These are phyloP conservation scores for Poeciliopsis infans DNA, from an alignment of 2,797 vertebrate genomes.

Conservation along the genomic window DNA sequence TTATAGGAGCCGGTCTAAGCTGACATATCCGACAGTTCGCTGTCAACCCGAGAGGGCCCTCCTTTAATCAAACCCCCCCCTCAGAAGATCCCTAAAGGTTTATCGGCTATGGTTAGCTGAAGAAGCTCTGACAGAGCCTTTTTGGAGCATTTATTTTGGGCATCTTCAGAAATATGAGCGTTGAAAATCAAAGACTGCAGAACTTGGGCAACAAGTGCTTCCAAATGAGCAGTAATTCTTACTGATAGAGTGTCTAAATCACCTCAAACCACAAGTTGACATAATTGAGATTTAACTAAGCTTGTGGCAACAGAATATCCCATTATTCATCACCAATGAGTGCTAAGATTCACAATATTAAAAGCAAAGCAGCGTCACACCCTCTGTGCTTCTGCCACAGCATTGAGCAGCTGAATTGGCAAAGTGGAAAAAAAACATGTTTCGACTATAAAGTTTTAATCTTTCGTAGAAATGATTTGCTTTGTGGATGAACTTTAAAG, in stretches of 20 bases:
- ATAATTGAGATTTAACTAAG: background rate
- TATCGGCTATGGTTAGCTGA: slow-evolving; percentile 12
- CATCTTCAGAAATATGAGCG: background rate
- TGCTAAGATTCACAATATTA: background rate
- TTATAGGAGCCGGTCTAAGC: slow-evolving; percentile 38
- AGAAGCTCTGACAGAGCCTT: slow-evolving; percentile 20
- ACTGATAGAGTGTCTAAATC: background rate
- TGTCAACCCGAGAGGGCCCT: slow-evolving; percentile 38
- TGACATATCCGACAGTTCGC: slow-evolving; percentile 55
- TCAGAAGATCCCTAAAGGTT: slow-evolving; percentile 45
- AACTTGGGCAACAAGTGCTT: background rate
- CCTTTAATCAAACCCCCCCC: slow-evolving; percentile 46
- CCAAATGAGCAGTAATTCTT: slow-evolving; percentile 9
- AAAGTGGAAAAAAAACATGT: background rate
- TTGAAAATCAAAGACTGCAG: background rate
- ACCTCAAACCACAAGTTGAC: background rate
- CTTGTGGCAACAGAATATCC: background rate
- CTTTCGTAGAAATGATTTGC: background rate
- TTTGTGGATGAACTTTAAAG: background rate
- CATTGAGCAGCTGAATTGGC: background rate
- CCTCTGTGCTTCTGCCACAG: background rate
- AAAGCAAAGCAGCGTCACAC: background rate
- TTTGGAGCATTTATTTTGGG: slow-evolving; percentile 12
- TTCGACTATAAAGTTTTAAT: background rate
- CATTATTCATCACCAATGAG: background rate